Percentiles rank a stretch among this genome's conserved stretches.
Conservation (phyloP, 1,140 invertebrate species). For the Brachionus koreanus region DNA sequence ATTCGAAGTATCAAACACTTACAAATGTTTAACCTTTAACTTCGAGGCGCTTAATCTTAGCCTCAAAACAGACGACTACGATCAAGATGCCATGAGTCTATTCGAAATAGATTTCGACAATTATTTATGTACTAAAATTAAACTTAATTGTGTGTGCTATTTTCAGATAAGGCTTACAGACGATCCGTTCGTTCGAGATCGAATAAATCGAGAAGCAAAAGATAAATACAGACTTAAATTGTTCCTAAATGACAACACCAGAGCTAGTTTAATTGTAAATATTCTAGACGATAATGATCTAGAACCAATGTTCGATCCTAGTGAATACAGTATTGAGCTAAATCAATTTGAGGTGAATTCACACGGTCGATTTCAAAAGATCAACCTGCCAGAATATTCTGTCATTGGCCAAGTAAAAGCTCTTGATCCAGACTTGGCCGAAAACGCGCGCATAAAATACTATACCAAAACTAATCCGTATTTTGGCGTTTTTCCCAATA, state of each 20-base stretch:
- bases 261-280: background rate
- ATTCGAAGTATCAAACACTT: background rate
- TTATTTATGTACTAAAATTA: background rate
- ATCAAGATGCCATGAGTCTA: background rate
- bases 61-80: slow-evolving; percentile 1
- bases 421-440: slow-evolving; percentile 22
- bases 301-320: slow-evolving; percentile 39
- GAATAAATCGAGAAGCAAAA: slow-evolving; percentile 25
- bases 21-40: background rate
- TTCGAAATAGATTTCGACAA: slow-evolving; percentile 20
- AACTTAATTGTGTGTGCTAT: background rate
- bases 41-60: background rate
- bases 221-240: background rate
- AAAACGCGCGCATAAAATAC: slow-evolving; percentile 1
- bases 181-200: background rate
- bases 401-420: slow-evolving; percentile 18
- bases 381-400: background rate
- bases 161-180: slow-evolving; percentile 5
- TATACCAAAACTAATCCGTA: background rate
- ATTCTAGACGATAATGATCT: slow-evolving; percentile 41
- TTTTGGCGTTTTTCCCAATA: background rate
- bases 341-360: background rate
- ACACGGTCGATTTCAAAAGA: background rate
- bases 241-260: background rate
- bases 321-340: slow-evolving; percentile 21